A percentile compares a stretch with the other conserved stretches of the same genome.
These are phyloP conservation scores for Xiphydria camelus DNA, from an alignment of 2,888 invertebrate genomes.

Conservation along the genomic window DNA sequence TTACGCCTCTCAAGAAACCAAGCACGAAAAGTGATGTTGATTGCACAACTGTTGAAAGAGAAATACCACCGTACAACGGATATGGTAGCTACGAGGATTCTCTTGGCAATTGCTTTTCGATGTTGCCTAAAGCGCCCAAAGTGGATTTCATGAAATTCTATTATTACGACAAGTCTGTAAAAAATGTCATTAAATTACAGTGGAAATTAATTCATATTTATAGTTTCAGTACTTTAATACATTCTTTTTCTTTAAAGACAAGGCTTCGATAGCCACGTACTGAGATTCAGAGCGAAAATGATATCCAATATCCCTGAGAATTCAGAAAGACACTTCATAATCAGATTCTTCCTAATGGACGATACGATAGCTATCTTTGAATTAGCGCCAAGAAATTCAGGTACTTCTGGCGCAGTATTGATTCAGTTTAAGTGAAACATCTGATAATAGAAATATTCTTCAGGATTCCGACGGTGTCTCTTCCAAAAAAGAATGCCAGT, in stretches of 20 bases:
- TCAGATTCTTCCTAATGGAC: constrained; percentile 80
- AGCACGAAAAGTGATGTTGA: constrained; percentile 44
- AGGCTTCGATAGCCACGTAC: constrained; percentile 74
- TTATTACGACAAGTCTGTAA: constrained; percentile 70
- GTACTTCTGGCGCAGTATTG: constrained; percentile 49
- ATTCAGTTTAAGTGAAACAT: not conserved
- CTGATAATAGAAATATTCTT: constrained; percentile 18
- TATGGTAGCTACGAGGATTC: constrained; percentile 90
- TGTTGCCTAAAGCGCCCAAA: constrained; percentile 78
- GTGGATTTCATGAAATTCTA: constrained; percentile 81
- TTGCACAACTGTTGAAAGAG: constrained; percentile 26
- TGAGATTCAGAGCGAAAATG: constrained; percentile 80
- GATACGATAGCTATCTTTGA: constrained; percentile 86
- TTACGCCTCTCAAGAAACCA: constrained; percentile 65
- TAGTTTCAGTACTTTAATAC: too few species aligned
- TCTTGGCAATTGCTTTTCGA: constrained; percentile 80
- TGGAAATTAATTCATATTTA: not conserved
- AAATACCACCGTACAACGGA: constrained; percentile 84
- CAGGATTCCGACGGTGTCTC: constrained; percentile 55
- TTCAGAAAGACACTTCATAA: constrained; percentile 72
- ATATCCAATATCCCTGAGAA: constrained; percentile 72
- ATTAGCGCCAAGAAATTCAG: constrained; percentile 73
- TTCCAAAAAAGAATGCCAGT: constrained; percentile 73
- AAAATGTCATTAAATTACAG: not conserved
- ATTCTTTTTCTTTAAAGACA: constrained; percentile 57